Evolutionary conservation across 2,113 vertebrate species (phyloP).

Genomic region (Limnothrissa miodon): DNA sequence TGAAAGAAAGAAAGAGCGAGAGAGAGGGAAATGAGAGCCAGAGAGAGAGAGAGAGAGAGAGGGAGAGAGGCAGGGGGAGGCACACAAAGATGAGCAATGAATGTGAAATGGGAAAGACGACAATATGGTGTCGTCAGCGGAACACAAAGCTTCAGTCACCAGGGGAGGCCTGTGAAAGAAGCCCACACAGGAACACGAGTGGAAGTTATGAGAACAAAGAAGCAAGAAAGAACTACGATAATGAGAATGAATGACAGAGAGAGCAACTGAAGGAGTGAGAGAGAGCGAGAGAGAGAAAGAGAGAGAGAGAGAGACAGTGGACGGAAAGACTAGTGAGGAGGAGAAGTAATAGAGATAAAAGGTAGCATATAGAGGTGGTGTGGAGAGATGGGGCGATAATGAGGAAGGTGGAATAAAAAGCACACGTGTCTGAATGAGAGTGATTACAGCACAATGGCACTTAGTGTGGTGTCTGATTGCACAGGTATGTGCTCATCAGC

Average conservation of each 20-base stretch:
- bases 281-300: neutral
- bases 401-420: constrained; percentile 35
- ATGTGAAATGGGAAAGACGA: neutral
- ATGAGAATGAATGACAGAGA: neutral
- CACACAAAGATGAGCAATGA: neutral
- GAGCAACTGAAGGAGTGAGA: neutral
- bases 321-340: neutral
- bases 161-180: neutral
- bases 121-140: neutral
- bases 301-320: neutral
- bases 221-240: neutral
- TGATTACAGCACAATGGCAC: constrained; percentile 72
- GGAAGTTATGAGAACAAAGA: neutral
- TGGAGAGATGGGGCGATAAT: constrained; percentile 43
- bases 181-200: neutral
- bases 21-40: neutral
- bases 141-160: neutral
- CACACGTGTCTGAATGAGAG: constrained; percentile 60
- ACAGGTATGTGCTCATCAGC: constrained; percentile 56
- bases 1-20: neutral
- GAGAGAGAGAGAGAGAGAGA: neutral
- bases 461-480: constrained; percentile 70
- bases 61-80: constrained; percentile 24
- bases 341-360: constrained; percentile 36
- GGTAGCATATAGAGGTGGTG: constrained; percentile 31